These are phyloP conservation scores for Poecilia wingei DNA, from an alignment of 2,797 vertebrate genomes.

Conservation along the genomic window DNA sequence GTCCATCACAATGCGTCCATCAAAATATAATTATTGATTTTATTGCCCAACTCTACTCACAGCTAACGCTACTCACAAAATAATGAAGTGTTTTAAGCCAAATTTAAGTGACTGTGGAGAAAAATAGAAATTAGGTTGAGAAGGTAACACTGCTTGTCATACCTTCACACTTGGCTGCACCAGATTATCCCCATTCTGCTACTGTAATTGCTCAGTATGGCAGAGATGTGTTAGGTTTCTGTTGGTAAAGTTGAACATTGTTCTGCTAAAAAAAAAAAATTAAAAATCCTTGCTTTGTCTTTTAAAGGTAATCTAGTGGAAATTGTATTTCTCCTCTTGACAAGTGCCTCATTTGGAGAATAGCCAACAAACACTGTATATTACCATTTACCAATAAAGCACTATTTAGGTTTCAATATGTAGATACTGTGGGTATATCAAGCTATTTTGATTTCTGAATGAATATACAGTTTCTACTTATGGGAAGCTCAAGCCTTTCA, in stretches of 20 bases:
- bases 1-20: too few species aligned
- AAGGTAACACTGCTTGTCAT: conserved; percentile 16
- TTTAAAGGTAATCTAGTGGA: not conserved
- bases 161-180: conserved; percentile 57
- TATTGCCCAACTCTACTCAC: too few species aligned
- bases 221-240: conserved; percentile 21
- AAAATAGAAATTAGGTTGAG: conserved; percentile 17
- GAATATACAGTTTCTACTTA: not conserved
- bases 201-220: conserved; percentile 55
- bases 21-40: too few species aligned
- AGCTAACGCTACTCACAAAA: too few species aligned
- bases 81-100: conserved; percentile 10
- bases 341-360: not conserved
- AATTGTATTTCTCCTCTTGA: not conserved
- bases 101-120: conserved; percentile 8
- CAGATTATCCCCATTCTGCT: conserved; percentile 65
- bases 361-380: not conserved
- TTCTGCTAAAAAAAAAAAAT: not conserved
- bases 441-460: not conserved
- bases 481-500: not conserved
- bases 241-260: conserved; percentile 9
- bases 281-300: not conserved
- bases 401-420: not conserved
- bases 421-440: not conserved
- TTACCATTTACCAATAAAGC: not conserved